Conservation (phyloP, 2,888 invertebrate species). For the Eupithecia insigniata region DNA sequence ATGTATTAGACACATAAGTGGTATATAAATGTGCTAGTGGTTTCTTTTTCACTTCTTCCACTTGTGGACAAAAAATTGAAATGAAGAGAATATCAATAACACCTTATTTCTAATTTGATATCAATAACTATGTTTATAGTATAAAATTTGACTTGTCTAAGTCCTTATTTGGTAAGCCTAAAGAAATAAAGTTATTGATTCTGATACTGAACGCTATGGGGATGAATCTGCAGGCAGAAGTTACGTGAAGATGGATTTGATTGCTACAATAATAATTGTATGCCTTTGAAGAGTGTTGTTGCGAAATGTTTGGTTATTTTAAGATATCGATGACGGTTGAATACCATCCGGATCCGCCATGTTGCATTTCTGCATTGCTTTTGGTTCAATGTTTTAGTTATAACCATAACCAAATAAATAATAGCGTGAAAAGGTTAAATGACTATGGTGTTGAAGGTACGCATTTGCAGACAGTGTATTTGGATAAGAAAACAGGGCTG, state of each 20-base stretch:
- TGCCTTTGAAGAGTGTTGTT: constrained; percentile 19
- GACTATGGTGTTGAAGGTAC: not conserved
- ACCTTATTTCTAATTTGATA: too few relatives aligned
- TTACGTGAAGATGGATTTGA: not conserved
- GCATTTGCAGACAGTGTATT: not conserved
- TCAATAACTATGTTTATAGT: too few relatives aligned
- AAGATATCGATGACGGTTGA: constrained; percentile 14
- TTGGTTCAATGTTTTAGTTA: not conserved
- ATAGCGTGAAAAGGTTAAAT: not conserved
- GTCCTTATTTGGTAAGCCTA: too few relatives aligned
- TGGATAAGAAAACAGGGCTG: not conserved
- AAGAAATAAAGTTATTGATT: too few relatives aligned
- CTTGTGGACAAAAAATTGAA: too few relatives aligned
- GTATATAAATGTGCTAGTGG: too few relatives aligned
- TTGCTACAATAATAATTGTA: constrained; percentile 7
- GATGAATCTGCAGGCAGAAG: not conserved
- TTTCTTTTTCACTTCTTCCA: too few relatives aligned
- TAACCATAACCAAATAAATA: not conserved
- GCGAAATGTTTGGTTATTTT: constrained; percentile 13
- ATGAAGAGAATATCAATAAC: too few relatives aligned
- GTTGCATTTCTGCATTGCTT: constrained; percentile 10
- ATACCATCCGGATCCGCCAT: constrained; percentile 7
- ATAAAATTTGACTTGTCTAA: too few relatives aligned
- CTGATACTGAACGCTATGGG: too few relatives aligned
- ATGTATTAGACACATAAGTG: too few relatives aligned